Conservation (phyloP, 2,888 invertebrate species). For the Cepaea hortensis region DNA sequence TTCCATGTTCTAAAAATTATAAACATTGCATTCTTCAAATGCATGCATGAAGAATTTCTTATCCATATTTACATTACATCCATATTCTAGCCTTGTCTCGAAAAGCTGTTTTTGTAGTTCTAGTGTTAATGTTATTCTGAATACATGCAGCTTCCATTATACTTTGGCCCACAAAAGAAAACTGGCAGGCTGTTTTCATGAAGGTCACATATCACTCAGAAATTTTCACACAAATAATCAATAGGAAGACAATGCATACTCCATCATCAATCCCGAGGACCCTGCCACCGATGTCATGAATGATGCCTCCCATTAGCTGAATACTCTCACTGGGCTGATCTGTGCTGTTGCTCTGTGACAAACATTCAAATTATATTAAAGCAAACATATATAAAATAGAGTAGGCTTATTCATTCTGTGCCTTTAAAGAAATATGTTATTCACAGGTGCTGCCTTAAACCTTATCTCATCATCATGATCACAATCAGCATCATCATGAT, state of each 20-base stretch:
- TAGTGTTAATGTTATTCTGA: no score
- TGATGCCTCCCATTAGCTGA: slow-evolving; percentile 78
- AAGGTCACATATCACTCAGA: background rate
- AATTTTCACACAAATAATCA: background rate
- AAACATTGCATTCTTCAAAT: background rate
- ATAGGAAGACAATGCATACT: slow-evolving; percentile 64
- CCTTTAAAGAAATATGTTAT: no score
- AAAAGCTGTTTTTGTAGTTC: no score
- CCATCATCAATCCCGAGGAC: slow-evolving; percentile 79
- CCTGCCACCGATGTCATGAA: slow-evolving; percentile 77
- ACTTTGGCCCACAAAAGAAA: no score
- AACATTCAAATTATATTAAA: background rate
- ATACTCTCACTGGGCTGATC: slow-evolving; percentile 76
- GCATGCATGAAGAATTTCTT: background rate
- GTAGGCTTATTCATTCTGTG: no score
- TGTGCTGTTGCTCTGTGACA: slow-evolving; percentile 73
- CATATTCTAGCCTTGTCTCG: no score
- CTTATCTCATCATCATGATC: no score
- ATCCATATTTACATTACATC: background rate
- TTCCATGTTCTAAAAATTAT: no score
- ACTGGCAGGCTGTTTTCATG: background rate
- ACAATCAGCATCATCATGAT: no score
- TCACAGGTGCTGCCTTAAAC: no score
- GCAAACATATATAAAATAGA: no score
- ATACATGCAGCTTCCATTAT: no score